phyloP scores from a whole-genome alignment of 1,140 invertebrate species.

The Drosophila ficusphila region DNA sequence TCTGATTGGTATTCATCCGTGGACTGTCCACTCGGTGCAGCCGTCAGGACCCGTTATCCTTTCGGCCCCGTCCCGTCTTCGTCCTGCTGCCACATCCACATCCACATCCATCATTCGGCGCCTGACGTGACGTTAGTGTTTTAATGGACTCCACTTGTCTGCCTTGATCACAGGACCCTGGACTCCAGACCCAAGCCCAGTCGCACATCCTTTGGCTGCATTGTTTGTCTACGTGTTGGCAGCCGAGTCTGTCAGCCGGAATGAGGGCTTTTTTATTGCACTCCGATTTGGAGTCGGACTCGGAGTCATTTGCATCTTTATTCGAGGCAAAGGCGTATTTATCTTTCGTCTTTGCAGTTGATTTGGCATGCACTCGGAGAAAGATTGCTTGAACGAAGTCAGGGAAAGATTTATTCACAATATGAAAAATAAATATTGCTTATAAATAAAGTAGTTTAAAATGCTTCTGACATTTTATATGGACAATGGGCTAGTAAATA shows the following conservation, averaged over 20 bases:
- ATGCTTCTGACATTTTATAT: too few species aligned
- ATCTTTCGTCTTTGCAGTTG: constrained; percentile 12
- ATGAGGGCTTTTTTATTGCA: constrained; percentile 29
- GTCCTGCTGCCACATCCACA: too few species aligned
- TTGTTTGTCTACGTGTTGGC: constrained; percentile 60
- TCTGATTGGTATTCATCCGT: constrained; percentile 78
- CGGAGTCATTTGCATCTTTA: constrained; percentile 74
- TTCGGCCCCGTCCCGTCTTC: constrained; percentile 37
- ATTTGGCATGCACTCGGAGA: background rate
- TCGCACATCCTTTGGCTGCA: constrained; percentile 26
- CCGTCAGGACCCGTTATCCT: constrained; percentile 23
- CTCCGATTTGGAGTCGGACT: constrained; percentile 14
- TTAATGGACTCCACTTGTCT: constrained; percentile 82
- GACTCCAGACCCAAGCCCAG: constrained; percentile 1
- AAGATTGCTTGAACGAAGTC: background rate
- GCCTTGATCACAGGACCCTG: constrained; percentile 64
- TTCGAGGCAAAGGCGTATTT: constrained; percentile 44
- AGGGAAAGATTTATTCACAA: too few species aligned
- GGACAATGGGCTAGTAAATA: too few species aligned
- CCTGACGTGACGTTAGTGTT: constrained; percentile 79
- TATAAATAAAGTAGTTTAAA: too few species aligned
- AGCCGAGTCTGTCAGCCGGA: constrained; percentile 35
- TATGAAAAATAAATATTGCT: too few species aligned
- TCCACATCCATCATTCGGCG: constrained; percentile 75
- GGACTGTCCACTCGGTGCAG: constrained; percentile 50